phyloP scores from a whole-genome alignment of 2,797 vertebrate genomes.

The Tokudaia tokunoshimensis region DNA sequence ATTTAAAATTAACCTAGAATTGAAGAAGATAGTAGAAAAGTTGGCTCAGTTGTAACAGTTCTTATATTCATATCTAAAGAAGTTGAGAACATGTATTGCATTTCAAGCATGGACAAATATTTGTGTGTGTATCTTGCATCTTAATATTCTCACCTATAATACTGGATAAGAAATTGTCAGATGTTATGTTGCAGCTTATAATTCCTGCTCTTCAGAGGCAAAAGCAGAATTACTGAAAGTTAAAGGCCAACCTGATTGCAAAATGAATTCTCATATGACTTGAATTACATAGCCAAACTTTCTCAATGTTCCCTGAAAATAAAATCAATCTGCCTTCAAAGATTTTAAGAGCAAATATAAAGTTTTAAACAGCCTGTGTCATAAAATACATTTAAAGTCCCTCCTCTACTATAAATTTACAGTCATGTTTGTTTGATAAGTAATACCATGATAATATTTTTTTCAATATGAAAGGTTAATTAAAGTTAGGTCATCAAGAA shows the following conservation, averaged over 20 bases:
- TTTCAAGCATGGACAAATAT: neutral
- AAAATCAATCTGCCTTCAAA: neutral
- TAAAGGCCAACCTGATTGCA: neutral
- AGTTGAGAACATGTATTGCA: neutral
- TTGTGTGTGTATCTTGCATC: neutral
- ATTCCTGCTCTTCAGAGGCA: neutral
- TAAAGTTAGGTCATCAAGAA: neutral
- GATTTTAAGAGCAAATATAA: neutral
- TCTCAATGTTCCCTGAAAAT: neutral
- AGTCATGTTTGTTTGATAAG: no score
- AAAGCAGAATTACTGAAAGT: neutral
- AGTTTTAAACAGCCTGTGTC: neutral
- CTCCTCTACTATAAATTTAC: neutral
- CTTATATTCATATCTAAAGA: neutral
- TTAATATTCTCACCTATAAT: neutral
- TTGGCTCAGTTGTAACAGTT: neutral
- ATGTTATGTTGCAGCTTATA: neutral
- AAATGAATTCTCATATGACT: neutral
- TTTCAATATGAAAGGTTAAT: neutral
- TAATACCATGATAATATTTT: neutral
- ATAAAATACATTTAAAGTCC: neutral
- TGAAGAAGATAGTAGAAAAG: neutral
- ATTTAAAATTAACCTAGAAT: neutral
- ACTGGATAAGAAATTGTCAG: neutral
- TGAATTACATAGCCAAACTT: neutral